phyloP scores from a whole-genome alignment of 2,797 vertebrate genomes.

The Pipistrellus pipistrellus region DNA sequence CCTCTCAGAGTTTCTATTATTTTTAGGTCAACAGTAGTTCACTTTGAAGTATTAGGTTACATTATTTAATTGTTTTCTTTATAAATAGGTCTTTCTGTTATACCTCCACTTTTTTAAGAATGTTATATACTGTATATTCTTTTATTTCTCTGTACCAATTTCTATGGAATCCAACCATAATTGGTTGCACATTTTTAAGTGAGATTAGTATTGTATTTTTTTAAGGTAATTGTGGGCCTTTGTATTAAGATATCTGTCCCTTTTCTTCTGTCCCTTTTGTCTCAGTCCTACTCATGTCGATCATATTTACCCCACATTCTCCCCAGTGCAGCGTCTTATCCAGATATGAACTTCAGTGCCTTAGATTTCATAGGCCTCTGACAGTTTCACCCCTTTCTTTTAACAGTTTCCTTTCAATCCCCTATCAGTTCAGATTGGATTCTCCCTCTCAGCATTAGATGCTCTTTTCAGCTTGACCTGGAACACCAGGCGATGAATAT shows the following conservation, averaged over 20 bases:
- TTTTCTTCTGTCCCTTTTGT: background rate
- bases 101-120: background rate
- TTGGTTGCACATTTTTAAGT: conserved; percentile 3
- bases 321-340: background rate
- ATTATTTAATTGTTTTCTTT: background rate
- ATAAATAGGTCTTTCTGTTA: background rate
- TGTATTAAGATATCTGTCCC: background rate
- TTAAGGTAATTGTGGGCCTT: background rate
- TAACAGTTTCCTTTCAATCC: background rate
- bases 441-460: background rate
- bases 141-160: background rate
- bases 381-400: background rate
- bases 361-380: background rate
- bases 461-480: background rate
- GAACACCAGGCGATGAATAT: background rate
- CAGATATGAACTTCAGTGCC: background rate
- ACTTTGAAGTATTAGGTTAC: background rate
- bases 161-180: background rate
- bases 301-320: background rate
- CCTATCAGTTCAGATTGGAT: background rate
- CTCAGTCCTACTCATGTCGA: background rate
- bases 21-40: background rate
- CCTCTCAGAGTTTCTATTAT: background rate
- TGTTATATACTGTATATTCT: background rate
- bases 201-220: background rate